Base-by-base conservation (phyloP, 2,888 invertebrate genomes). In the Harpagoxenus sublaevis region DNA sequence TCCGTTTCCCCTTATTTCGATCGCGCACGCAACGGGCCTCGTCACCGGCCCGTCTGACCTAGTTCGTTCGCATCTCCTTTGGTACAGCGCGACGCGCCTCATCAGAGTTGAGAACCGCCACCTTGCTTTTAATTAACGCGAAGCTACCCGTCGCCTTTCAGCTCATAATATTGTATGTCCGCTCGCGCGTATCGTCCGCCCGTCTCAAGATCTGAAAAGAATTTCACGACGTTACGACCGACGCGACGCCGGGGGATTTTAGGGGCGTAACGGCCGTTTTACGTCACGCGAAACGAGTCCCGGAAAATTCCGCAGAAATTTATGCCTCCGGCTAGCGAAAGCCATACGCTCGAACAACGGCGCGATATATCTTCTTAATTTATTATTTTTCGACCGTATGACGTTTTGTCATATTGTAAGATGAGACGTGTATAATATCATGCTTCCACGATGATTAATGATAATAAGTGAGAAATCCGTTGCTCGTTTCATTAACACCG, bases 121-220 rank as follows among this genome's bases (percentile, higher is more conserved):
- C 83, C 82, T 89, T 71, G 83, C 86, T 89, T 89, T 89, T 87
- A 89, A 89, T 89, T 89, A 89, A 88, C 86, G 89, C 77, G 85
- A 48, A 31, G 86, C 83, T 87, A 78, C 84, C 78, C 73, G 65
- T 35, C 84, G 86, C 84, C 83, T 84, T 83, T 84, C 79, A 84
- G 81, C 84, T 89, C 82, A 83, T 85, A 84, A 89, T 84, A 83
- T 82, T 68, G 48, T 68, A 68, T 28, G 84, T 45, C 73, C 68
- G 35, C n/a, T n/a, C 68, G 28, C 23, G 23, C 68, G 28, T 77
- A 62, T 81, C 28, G 53, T 74, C 62, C 39, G 53, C 57, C 31
- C 60, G 60, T 42, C 39, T 68, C 53, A 66, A 53, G 57, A 65
- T 73, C 65, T 71, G 39, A 66, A 82, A 84, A 81, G 81, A 82